Base-by-base conservation (phyloP, 2,113 vertebrate species). In the Lophura nycthemera region DNA sequence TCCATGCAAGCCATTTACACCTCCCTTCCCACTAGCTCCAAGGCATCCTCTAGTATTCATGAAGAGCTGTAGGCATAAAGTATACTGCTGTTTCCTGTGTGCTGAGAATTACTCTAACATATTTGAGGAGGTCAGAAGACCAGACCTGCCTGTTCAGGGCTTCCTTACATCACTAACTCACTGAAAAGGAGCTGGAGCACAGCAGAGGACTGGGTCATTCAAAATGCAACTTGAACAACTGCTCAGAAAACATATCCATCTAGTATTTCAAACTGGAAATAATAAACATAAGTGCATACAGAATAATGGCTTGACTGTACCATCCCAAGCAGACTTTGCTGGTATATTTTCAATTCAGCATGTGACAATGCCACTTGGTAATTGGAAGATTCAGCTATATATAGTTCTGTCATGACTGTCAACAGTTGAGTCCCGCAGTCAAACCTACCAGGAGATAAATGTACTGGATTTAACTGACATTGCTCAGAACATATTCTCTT, bases 181-280 rank as follows among this genome's bases (percentile, higher is more conserved):
- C 10, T 29, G 17, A 32, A 74, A 66, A 78, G 12, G 34, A 67
- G 65, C 43, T 42, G 61, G 1, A 83, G 38, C 22, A 25, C 63
- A 66, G 56, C 0, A 0, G 8, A 82, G 32, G 34, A 21, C 22
- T 29, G 57, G 43, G 22, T 48, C 56, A 36, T 40, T 57, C 36
- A 69, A 56, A 34, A 72, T 43, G 47, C 1, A 5, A 11, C 65
- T 67, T 47, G 1, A 14, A 65, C 7, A 67, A 24, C 42, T 42
- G 7, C 52, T 78, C 88, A 88, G 73, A 30, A 86, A 84, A 72
- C 56, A 29, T 2, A 32, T 8, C 25, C 29, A 30, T 67, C 80
- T 86, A 5, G 56, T 8, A n/a, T 86, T 95, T 88, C 61, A 47
- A 71, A 80, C 13, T 83, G 92, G 69, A 93, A 88, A 93, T n/a